Conservation (phyloP, 2,113 vertebrate species). For the Esox niger region DNA sequence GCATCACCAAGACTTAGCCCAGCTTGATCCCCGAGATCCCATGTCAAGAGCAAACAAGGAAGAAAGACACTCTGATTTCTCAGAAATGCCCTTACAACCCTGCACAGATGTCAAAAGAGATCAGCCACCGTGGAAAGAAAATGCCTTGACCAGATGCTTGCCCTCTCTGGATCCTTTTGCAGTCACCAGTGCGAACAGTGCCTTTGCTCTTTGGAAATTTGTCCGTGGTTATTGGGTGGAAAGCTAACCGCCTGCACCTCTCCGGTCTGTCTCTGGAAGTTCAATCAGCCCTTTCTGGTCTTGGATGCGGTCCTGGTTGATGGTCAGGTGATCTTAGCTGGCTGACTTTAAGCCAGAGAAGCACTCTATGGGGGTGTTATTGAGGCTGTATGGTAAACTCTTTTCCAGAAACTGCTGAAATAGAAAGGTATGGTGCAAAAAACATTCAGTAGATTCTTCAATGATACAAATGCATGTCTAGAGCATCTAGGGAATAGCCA, state of each 20-base stretch:
- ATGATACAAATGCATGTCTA: conserved; percentile 34
- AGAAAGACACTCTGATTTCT: conserved; percentile 24
- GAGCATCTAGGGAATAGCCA: conserved; percentile 6
- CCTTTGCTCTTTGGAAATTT: conserved; percentile 38
- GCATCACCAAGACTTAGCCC: conserved; percentile 25
- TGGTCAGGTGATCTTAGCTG: conserved; percentile 24
- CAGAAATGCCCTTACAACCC: conserved; percentile 22
- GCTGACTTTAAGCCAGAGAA: background rate
- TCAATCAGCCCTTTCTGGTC: conserved; percentile 7
- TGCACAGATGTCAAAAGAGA: conserved; percentile 24
- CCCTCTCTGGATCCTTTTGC: conserved; percentile 49
- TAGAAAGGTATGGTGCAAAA: conserved; percentile 3
- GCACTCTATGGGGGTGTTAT: conserved; percentile 9
- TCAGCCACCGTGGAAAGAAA: conserved; percentile 18
- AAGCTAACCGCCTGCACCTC: conserved; percentile 39
- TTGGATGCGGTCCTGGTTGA: conserved; percentile 23
- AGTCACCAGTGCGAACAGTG: conserved; percentile 33
- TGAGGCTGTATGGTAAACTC: conserved; percentile 35
- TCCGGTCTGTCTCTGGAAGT: conserved; percentile 26
- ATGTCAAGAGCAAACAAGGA: conserved; percentile 38
- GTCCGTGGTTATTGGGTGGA: conserved; percentile 47
- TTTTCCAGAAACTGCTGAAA: background rate
- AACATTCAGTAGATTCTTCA: conserved; percentile 36
- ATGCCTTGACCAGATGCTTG: conserved; percentile 37
- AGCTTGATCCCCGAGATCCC: conserved; percentile 39